These are phyloP conservation scores for Sitobion miscanthi DNA, from an alignment of 1,140 invertebrate species.

Conservation along the genomic window DNA sequence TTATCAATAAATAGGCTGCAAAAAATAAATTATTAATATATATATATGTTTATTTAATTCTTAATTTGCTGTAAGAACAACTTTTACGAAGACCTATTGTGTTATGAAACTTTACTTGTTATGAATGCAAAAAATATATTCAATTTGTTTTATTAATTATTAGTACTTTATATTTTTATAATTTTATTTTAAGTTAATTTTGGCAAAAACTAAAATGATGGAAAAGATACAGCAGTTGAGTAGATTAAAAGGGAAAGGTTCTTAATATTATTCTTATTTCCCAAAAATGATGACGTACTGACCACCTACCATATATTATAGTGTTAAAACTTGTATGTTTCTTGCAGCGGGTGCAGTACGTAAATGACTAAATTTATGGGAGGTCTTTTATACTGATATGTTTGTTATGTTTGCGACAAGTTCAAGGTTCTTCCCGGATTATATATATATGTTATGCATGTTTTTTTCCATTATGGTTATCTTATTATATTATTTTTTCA, in stretches of 20 bases:
- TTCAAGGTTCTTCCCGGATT: slow-evolving; percentile 45
- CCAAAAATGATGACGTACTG: background rate
- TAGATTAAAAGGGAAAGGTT: background rate
- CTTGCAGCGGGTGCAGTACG: background rate
- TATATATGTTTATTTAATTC: background rate
- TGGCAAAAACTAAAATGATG: background rate
- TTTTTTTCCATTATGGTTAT: background rate
- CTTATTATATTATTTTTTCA: background rate
- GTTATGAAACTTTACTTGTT: no score
- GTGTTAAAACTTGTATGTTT: background rate
- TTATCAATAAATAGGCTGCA: no score
- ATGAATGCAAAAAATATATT: background rate
- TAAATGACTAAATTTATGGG: background rate
- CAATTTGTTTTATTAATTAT: background rate
- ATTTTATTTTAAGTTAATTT: background rate
- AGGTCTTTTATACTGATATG: background rate
- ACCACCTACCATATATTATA: background rate
- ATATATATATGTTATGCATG: background rate
- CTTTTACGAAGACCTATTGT: no score
- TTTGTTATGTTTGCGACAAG: slow-evolving; percentile 22
- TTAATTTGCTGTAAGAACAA: background rate
- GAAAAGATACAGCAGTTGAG: background rate
- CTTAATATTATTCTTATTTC: background rate
- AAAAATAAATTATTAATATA: background rate
- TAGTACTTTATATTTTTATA: background rate